A percentile compares a stretch with the other conserved stretches of the same genome.
Evolutionary conservation across 1,140 invertebrate genomes (phyloP).

Genomic region (Adoxophyes honmai): DNA sequence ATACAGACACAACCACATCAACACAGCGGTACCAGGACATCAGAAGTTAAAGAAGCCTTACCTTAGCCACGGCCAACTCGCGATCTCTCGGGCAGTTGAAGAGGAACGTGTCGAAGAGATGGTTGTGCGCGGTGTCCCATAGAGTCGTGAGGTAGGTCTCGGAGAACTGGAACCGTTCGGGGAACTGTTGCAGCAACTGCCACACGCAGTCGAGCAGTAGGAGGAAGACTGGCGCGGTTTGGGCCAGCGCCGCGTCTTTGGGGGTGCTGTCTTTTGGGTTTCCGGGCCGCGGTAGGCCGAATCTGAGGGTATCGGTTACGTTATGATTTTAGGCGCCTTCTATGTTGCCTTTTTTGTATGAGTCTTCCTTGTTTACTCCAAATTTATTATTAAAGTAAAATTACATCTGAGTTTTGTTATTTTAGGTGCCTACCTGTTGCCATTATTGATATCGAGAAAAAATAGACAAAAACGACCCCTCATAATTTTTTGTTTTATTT

Average conservation of each 20-base stretch:
- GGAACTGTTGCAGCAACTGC: conserved; percentile 93
- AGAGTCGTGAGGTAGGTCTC: conserved; percentile 94
- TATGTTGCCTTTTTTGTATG: too few relatives aligned
- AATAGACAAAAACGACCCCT: too few relatives aligned
- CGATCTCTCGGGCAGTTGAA: conserved; percentile 90
- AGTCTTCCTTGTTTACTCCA: too few relatives aligned
- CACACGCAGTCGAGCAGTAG: conserved; percentile 96
- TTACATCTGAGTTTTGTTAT: too few relatives aligned
- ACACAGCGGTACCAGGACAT: neutral
- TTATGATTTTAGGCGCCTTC: too few relatives aligned
- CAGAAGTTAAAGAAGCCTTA: conserved; percentile 21
- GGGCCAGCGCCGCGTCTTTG: conserved; percentile 32
- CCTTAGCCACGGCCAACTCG: conserved; percentile 75
- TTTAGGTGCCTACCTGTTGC: too few relatives aligned
- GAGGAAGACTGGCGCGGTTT: conserved; percentile 90
- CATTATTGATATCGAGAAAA: too few relatives aligned
- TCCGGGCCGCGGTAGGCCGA: conserved; percentile 52
- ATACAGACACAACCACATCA: too few relatives aligned
- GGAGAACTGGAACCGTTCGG: conserved; percentile 92
- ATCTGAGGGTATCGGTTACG: too few relatives aligned
- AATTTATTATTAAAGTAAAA: too few relatives aligned
- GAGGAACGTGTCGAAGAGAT: conserved; percentile 94
- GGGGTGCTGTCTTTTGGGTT: conserved; percentile 36
- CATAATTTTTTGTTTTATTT: too few relatives aligned
- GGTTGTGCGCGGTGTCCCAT: conserved; percentile 92